phyloP scores from a whole-genome alignment of 2,797 vertebrate species.

The Masticophis lateralis region DNA sequence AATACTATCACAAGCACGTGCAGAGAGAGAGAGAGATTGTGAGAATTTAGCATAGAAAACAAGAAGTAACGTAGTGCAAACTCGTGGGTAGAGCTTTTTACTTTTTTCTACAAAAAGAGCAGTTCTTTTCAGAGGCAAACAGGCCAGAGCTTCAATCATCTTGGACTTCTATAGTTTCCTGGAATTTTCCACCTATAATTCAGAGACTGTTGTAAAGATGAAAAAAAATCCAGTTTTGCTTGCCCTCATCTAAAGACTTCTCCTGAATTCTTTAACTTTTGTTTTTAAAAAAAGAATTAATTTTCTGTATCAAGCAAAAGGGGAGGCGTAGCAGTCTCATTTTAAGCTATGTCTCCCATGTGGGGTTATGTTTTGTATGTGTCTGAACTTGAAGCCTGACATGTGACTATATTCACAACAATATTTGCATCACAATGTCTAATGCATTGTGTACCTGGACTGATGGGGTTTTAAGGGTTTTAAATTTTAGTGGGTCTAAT shows the following conservation, averaged over 20 bases:
- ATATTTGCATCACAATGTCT: too few relatives aligned
- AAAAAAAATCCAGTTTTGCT: not conserved
- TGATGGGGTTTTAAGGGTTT: too few relatives aligned
- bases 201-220: not conserved
- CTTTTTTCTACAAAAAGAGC: not conserved
- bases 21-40: not conserved
- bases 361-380: too few relatives aligned
- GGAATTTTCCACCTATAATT: not conserved
- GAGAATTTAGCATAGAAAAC: not conserved
- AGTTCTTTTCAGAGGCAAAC: not conserved
- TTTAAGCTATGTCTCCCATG: too few relatives aligned
- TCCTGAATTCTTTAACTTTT: not conserved
- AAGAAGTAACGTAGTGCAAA: not conserved
- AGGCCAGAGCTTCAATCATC: not conserved
- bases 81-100: not conserved
- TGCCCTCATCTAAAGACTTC: not conserved
- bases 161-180: not conserved
- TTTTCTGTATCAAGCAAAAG: not conserved
- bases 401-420: too few relatives aligned
- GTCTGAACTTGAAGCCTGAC: too few relatives aligned
- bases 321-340: too few relatives aligned
- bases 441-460: too few relatives aligned
- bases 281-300: not conserved
- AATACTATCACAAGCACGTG: not conserved
- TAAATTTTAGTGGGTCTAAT: too few relatives aligned